A percentile compares a stretch with the other conserved stretches of the same genome.
phyloP scores from a whole-genome alignment of 2,888 invertebrate species.

The Augiades crinisus region DNA sequence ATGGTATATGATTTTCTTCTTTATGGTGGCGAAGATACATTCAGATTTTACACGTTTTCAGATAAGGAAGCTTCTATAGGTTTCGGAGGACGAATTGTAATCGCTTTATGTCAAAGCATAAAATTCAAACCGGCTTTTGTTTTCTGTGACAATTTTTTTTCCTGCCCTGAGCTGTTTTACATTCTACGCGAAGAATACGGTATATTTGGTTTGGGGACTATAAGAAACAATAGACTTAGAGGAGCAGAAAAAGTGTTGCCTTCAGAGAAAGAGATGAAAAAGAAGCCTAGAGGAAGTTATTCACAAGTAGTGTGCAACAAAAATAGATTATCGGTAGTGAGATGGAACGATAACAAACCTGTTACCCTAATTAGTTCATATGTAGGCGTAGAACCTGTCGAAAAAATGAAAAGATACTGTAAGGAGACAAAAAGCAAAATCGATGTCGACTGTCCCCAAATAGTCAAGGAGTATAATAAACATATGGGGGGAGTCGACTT shows the following conservation, averaged over 20 bases:
- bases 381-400: constrained; percentile 37
- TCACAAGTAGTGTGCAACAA: constrained; percentile 32
- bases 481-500: constrained; percentile 47
- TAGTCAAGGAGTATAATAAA: constrained; percentile 43
- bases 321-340: constrained; percentile 33
- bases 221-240: constrained; percentile 31
- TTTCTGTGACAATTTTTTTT: constrained; percentile 34
- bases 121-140: constrained; percentile 27
- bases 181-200: constrained; percentile 35
- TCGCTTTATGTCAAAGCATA: constrained; percentile 35
- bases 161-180: constrained; percentile 33
- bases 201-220: constrained; percentile 36
- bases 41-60: constrained; percentile 34
- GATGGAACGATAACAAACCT: constrained; percentile 44
- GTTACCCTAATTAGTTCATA: constrained; percentile 41
- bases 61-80: constrained; percentile 36
- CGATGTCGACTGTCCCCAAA: constrained; percentile 43
- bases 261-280: constrained; percentile 34
- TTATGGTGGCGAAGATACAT: constrained; percentile 43
- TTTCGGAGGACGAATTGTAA: constrained; percentile 40
- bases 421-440: constrained; percentile 37
- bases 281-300: constrained; percentile 32
- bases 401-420: constrained; percentile 38
- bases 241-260: constrained; percentile 22
- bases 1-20: constrained; percentile 36